These are phyloP conservation scores for Cephalopterus ornatus DNA, from an alignment of 2,113 vertebrate genomes.

Conservation along the genomic window DNA sequence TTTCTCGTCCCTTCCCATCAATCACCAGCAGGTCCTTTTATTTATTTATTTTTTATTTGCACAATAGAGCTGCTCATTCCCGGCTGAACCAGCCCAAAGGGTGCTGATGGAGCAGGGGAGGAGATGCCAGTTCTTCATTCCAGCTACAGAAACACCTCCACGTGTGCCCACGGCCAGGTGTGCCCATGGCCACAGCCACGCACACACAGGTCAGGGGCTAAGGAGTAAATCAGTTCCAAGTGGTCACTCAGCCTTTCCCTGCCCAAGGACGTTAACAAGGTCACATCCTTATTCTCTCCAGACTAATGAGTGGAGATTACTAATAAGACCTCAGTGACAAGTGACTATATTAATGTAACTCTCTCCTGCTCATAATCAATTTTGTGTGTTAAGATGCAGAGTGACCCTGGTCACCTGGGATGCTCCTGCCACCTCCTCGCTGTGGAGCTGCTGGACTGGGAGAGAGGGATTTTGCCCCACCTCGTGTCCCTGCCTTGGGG, in stretches of 20 bases:
- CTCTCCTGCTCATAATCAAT: slow-evolving; percentile 41
- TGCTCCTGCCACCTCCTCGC: neutral
- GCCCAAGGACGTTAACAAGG: slow-evolving; percentile 32
- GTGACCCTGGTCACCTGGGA: neutral
- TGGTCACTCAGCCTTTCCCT: neutral
- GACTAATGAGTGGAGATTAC: slow-evolving; percentile 47
- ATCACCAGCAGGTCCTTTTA: neutral
- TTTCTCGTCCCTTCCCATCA: neutral
- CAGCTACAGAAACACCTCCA: neutral
- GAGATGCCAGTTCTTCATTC: neutral
- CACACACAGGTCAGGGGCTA: neutral
- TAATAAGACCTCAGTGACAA: slow-evolving; percentile 51
- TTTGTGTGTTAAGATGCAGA: neutral
- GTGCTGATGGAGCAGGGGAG: neutral
- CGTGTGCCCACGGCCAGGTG: neutral
- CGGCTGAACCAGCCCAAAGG: neutral
- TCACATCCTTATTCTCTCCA: slow-evolving; percentile 29
- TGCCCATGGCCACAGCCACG: neutral
- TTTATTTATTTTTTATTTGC: neutral
- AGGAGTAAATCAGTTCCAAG: neutral
- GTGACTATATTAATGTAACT: slow-evolving; percentile 50
- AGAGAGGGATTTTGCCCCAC: neutral
- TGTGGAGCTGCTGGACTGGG: neutral
- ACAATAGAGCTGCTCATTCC: neutral
- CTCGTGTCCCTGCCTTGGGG: rapidly evolving